These are phyloP conservation scores for Terrapene triunguis DNA, from an alignment of 2,113 vertebrate genomes.

Conservation along the genomic window DNA sequence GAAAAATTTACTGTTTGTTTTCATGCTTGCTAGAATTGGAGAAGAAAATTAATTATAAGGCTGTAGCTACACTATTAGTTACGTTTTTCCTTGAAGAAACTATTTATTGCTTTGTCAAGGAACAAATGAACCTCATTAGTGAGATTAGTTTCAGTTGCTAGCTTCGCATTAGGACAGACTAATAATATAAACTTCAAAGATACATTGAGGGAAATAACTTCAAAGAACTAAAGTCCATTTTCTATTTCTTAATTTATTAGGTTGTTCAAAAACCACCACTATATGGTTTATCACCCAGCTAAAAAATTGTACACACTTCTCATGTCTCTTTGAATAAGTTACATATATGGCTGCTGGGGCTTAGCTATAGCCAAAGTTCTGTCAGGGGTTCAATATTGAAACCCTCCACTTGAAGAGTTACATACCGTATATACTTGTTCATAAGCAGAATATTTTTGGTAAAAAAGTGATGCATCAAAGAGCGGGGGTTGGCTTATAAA, in stretches of 20 bases:
- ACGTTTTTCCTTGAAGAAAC: slow-evolving; percentile 78
- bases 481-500: no score
- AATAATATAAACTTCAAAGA: slow-evolving; percentile 73
- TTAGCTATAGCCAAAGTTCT: not conserved
- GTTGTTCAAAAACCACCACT: slow-evolving; percentile 45
- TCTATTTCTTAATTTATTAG: slow-evolving; percentile 60
- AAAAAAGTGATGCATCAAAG: no score
- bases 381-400: not conserved
- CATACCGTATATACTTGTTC: not conserved
- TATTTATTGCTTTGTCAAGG: slow-evolving; percentile 83
- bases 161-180: slow-evolving; percentile 75
- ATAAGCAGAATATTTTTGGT: no score
- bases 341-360: not conserved
- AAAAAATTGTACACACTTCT: slow-evolving; percentile 11
- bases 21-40: slow-evolving; percentile 66
- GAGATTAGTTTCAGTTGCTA: slow-evolving; percentile 83
- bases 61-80: slow-evolving; percentile 77
- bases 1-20: slow-evolving; percentile 86
- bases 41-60: slow-evolving; percentile 84
- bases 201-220: slow-evolving; percentile 67
- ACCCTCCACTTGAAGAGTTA: not conserved
- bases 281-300: not conserved
- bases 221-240: slow-evolving; percentile 48
- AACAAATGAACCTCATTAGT: slow-evolving; percentile 85
- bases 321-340: not conserved